phyloP scores from a whole-genome alignment of 2,113 vertebrate species.

The Pungitius pungitius region DNA sequence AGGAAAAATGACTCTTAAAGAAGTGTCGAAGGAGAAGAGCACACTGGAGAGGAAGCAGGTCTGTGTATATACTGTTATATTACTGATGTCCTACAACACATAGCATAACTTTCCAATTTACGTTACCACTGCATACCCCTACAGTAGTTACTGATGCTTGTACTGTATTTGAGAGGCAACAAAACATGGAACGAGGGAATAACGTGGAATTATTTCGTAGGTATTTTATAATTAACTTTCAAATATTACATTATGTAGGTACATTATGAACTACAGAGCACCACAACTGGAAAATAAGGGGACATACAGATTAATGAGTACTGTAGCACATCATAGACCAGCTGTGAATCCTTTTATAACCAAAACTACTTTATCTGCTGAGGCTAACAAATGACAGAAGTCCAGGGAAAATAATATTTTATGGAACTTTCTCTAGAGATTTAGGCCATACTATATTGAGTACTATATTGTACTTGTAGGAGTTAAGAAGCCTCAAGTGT shows the following conservation, averaged over 20 bases:
- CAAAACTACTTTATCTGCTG: no score
- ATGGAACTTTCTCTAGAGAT: no score
- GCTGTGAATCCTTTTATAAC: no score
- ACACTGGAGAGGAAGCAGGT: slow-evolving; percentile 73
- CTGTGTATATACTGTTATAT: neutral
- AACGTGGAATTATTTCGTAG: neutral
- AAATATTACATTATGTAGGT: no score
- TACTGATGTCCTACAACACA: neutral
- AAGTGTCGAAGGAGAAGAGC: slow-evolving; percentile 71
- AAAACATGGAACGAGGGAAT: neutral
- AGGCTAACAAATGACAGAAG: no score
- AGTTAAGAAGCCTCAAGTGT: no score
- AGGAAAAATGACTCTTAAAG: slow-evolving; percentile 74
- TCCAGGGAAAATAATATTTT: no score
- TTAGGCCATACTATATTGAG: no score
- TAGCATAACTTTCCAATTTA: neutral
- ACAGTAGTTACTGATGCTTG: neutral
- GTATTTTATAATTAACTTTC: no score
- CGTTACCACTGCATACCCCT: neutral
- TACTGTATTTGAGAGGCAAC: neutral
- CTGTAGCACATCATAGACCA: neutral
- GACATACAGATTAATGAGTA: neutral
- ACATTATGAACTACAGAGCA: neutral
- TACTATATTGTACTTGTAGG: no score
- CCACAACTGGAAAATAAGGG: neutral